Conservation (phyloP, 2,113 vertebrate genomes). For the Hiodon alosoides region DNA sequence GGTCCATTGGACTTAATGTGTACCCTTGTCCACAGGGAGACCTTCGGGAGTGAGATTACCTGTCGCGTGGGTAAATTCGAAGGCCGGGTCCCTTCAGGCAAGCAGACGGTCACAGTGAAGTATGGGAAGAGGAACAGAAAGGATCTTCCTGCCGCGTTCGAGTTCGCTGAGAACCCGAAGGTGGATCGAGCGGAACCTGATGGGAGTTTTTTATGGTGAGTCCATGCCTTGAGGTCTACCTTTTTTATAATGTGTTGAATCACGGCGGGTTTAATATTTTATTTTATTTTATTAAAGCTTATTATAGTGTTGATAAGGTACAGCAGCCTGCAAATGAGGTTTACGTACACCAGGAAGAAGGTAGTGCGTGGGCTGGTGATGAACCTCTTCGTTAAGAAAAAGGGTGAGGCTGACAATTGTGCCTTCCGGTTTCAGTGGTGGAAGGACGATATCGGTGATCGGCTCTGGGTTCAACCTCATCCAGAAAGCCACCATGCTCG, state of each 20-base stretch:
- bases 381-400: too few relatives aligned
- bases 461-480: slow-evolving; percentile 80
- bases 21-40: slow-evolving; percentile 52
- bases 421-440: slow-evolving; percentile 67
- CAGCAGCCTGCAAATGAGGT: too few relatives aligned
- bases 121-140: slow-evolving; percentile 63
- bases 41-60: slow-evolving; percentile 67
- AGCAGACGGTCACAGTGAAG: slow-evolving; percentile 47
- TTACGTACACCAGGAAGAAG: too few relatives aligned
- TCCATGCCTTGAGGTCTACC: background rate
- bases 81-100: slow-evolving; percentile 33
- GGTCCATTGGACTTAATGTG: background rate
- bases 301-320: too few relatives aligned
- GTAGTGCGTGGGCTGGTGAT: too few relatives aligned
- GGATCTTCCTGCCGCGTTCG: slow-evolving; percentile 38
- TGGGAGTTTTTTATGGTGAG: slow-evolving; percentile 82
- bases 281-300: too few relatives aligned
- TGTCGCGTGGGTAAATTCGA: slow-evolving; percentile 71
- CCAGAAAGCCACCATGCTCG: slow-evolving; percentile 77
- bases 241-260: background rate
- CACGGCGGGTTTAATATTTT: background rate
- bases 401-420: slow-evolving; percentile 15
- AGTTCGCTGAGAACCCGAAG: slow-evolving; percentile 76
- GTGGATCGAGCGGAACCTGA: slow-evolving; percentile 63
- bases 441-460: slow-evolving; percentile 73